Percentiles rank a stretch among this genome's conserved stretches.
Conservation (phyloP, 2,113 vertebrate genomes). For the Gallinago jamesoni region DNA sequence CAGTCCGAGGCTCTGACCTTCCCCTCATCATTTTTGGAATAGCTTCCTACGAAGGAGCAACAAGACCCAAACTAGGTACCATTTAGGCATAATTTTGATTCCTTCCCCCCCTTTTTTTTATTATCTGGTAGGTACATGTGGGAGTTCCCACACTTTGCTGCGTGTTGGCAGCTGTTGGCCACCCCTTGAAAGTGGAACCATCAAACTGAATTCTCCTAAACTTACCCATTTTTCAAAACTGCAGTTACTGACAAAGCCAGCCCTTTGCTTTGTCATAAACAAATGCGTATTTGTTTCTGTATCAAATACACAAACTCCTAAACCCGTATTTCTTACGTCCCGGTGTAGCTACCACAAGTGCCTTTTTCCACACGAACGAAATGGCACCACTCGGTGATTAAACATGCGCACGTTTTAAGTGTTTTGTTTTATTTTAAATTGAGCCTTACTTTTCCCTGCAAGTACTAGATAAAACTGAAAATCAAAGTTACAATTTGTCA, state of each 20-base stretch:
- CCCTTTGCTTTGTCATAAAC: too few relatives aligned
- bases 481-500: background rate
- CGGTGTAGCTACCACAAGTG: background rate
- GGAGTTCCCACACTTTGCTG: background rate
- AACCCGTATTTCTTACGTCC: background rate
- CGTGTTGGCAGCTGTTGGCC: background rate
- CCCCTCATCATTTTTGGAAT: background rate
- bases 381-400: fast-evolving
- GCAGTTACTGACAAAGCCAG: background rate
- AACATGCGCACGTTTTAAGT: background rate
- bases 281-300: too few relatives aligned
- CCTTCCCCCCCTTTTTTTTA: background rate
- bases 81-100: background rate
- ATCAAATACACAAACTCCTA: background rate
- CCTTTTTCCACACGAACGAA: background rate
- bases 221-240: background rate
- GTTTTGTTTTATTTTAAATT: background rate
- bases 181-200: background rate
- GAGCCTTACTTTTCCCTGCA: background rate
- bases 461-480: background rate
- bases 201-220: background rate
- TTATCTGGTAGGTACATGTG: background rate
- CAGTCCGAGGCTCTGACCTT: background rate
- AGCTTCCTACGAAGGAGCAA: background rate
- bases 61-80: background rate